phyloP scores from a whole-genome alignment of 2,113 vertebrate species.

The Oryzias curvinotus region DNA sequence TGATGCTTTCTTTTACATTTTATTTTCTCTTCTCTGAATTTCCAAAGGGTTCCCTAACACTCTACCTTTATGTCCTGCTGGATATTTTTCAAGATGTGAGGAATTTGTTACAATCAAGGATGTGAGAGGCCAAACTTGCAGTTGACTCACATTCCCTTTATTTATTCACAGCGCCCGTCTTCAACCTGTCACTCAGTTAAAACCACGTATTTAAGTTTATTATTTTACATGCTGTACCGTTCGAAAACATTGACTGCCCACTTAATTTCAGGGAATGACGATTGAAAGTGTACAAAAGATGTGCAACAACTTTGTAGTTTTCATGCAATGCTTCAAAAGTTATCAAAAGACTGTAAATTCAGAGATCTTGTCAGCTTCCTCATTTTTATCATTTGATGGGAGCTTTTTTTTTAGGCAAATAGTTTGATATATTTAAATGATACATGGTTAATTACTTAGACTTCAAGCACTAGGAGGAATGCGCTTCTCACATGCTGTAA shows the following conservation, averaged over 20 bases:
- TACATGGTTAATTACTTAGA: conserved; percentile 24
- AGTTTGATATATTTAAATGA: conserved; percentile 22
- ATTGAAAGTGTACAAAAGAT: background rate
- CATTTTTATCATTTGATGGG: background rate
- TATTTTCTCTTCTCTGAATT: conserved; percentile 13
- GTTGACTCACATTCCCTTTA: conserved; percentile 3
- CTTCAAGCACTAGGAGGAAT: conserved; percentile 38
- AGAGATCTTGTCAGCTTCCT: conserved; percentile 1
- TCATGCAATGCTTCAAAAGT: background rate
- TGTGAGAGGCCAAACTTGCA: conserved; percentile 1
- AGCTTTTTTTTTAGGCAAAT: conserved; percentile 10
- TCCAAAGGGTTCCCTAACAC: no score
- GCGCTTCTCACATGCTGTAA: conserved; percentile 49
- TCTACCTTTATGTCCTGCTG: no score
- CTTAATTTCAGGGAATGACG: conserved; percentile 2
- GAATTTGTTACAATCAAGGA: background rate
- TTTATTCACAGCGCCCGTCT: conserved; percentile 8
- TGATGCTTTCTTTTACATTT: conserved; percentile 17
- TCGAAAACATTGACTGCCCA: background rate
- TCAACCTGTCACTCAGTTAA: conserved; percentile 10
- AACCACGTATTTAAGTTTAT: background rate
- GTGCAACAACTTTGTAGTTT: background rate
- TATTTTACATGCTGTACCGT: conserved; percentile 6
- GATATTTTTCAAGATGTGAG: background rate
- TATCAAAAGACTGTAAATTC: conserved; percentile 16